These are phyloP conservation scores for Apis cerana DNA, from an alignment of 1,140 invertebrate genomes.

Conservation along the genomic window DNA sequence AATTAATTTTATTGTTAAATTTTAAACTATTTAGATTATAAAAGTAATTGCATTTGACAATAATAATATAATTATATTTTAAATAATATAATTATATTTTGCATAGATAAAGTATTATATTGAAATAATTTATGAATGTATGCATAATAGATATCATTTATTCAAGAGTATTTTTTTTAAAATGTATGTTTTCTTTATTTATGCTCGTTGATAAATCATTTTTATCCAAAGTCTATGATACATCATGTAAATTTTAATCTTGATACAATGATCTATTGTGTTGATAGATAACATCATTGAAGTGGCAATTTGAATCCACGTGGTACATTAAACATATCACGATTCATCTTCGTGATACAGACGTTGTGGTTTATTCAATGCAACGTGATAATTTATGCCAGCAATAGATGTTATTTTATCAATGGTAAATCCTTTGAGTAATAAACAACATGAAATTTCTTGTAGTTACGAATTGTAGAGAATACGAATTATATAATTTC, in stretches of 20 bases:
- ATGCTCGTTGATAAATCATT: background rate
- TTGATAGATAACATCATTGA: slow-evolving; percentile 10
- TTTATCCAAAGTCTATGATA: background rate
- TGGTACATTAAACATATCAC: slow-evolving; percentile 35
- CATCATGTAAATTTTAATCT: slow-evolving; percentile 3
- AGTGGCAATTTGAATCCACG: slow-evolving; percentile 43
- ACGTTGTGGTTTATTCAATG: slow-evolving; percentile 25
- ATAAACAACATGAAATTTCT: slow-evolving; percentile 19
- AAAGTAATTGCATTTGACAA: no score
- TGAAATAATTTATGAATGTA: background rate
- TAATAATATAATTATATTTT: no score
- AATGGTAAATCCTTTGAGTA: slow-evolving; percentile 6
- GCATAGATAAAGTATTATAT: background rate
- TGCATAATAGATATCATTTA: background rate
- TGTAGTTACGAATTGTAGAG: background rate
- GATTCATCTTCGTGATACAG: slow-evolving; percentile 30
- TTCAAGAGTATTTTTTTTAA: background rate
- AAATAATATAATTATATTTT: background rate
- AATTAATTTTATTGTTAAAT: no score
- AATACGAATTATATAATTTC: background rate
- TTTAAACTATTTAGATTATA: no score
- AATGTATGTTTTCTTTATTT: background rate
- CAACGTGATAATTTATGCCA: background rate
- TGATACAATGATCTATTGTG: background rate
- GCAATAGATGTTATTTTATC: slow-evolving; percentile 17